Evolutionary conservation across 2,888 invertebrate genomes (phyloP), one percentile per base, ranked within the genome.

Genomic region (Carcina quercana): DNA sequence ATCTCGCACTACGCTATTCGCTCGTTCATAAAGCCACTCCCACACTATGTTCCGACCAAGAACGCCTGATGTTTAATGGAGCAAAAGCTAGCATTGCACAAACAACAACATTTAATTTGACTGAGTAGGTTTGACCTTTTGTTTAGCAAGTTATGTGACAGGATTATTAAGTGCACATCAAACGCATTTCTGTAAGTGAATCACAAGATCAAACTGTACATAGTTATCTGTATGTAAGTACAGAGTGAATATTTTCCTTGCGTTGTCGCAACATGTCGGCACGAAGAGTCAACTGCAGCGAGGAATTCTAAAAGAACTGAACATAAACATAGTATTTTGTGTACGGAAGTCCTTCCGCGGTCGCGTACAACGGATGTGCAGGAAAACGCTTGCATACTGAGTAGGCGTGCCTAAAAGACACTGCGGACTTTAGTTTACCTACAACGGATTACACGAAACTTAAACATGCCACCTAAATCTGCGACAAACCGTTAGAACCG

Each of bases 371-470:
- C 78, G 82, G 79, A 80, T 82, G 72, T 79, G 66, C 69, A 75
- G 78, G 72, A 73, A 79, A 76, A 75, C 75, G 75, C 76, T 76
- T 78, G 83, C 83, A 83, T 83, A 79, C 80, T 78, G 78, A 83
- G 73, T 74, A 80, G 78, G 69, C 79, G 76, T 74, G 71, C 80
- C 78, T 80, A 79, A 80, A 82, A 83, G 80, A 82, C 75, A 82
- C 74, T 79, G 78, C 78, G 72, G 82, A 73, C 72, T 80, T 73
- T 72, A 70, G 68, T 69, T 72, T 68, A 76, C 73, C 68, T 73
- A 76, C 70, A 66, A 55, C 53, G 71, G 79, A 76, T 76, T 80
- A 79, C 71, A 73, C 72, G 62, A 78, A 82, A 79, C 70, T 72
- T 73, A 68, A 76, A 74, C 72, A 71, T 76, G 71, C 75, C 66